Percentiles rank a stretch among this genome's conserved stretches.
phyloP scores from a whole-genome alignment of 2,113 vertebrate species.

The Periophthalmodon schlosseri region DNA sequence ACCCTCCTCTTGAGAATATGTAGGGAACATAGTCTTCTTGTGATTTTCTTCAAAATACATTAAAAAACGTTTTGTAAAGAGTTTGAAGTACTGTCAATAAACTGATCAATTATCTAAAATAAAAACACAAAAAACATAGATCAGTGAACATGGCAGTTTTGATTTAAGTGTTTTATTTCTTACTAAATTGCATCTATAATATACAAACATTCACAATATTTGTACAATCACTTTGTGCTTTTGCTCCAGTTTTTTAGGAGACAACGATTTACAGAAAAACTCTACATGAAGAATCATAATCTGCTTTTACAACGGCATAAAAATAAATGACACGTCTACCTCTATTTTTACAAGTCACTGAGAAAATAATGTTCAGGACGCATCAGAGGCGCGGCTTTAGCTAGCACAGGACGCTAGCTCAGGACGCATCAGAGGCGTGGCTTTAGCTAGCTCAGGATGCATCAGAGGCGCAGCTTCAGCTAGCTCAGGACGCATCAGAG shows the following conservation, averaged over 20 bases:
- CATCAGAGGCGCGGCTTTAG: neutral
- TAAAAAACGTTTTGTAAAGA: too few relatives aligned
- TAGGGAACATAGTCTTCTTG: too few relatives aligned
- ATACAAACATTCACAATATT: conserved; percentile 79
- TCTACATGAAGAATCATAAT: conserved; percentile 47
- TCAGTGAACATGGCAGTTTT: neutral
- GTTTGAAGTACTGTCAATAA: too few relatives aligned
- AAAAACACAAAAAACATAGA: too few relatives aligned
- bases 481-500: too few relatives aligned
- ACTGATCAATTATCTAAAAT: too few relatives aligned
- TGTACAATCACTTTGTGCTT: conserved; percentile 79
- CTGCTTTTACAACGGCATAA: conserved; percentile 68
- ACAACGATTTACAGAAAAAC: conserved; percentile 71
- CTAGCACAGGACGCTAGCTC: too few relatives aligned
- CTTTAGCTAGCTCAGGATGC: too few relatives aligned
- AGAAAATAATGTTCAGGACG: conserved; percentile 71
- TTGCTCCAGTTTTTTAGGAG: conserved; percentile 58
- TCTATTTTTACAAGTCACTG: conserved; percentile 75
- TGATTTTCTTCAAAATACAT: too few relatives aligned
- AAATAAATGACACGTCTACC: conserved; percentile 72
- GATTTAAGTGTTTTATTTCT: conserved; percentile 72
- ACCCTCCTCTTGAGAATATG: too few relatives aligned
- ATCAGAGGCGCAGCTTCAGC: too few relatives aligned
- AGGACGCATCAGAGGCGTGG: conserved; percentile 49
- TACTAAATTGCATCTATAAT: conserved; percentile 80